phyloP scores from a whole-genome alignment of 2,888 invertebrate genomes.

The Lasius platythorax region DNA sequence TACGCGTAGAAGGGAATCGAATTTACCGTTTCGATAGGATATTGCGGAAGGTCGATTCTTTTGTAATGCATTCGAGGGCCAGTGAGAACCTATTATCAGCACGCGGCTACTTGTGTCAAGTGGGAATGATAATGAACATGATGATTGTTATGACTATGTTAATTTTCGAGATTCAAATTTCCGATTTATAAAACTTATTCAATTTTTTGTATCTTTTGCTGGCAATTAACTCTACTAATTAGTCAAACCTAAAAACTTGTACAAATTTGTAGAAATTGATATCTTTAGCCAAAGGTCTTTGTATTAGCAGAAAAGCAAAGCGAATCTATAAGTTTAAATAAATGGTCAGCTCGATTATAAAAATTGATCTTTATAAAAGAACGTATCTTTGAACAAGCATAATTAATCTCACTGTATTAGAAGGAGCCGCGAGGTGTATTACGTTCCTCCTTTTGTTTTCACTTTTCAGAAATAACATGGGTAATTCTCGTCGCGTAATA shows the following conservation, averaged over 20 bases:
- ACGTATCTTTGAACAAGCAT: not conserved
- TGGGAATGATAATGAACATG: conserved; percentile 25
- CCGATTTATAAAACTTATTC: not conserved
- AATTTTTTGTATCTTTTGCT: not conserved
- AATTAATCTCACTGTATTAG: not conserved
- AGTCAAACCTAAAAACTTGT: not conserved
- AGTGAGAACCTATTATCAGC: conserved; percentile 17
- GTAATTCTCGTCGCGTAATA: not conserved
- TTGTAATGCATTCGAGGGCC: conserved; percentile 32
- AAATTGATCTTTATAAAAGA: not conserved
- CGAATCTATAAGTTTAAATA: not conserved
- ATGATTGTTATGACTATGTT: not conserved
- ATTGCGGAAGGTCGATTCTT: conserved; percentile 26
- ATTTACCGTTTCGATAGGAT: not conserved
- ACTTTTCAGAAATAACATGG: not conserved
- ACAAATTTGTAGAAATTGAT: not conserved
- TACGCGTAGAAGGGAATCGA: not conserved
- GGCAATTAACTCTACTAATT: no score
- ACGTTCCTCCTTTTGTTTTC: not conserved
- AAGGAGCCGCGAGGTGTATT: not conserved
- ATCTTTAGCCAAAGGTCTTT: not conserved
- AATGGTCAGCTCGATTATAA: no score
- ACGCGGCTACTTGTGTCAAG: conserved; percentile 37
- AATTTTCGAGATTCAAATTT: not conserved
- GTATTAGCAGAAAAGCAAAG: not conserved